These are phyloP conservation scores for Notarius lentiginosus DNA, from an alignment of 2,113 vertebrate genomes.

Conservation along the genomic window DNA sequence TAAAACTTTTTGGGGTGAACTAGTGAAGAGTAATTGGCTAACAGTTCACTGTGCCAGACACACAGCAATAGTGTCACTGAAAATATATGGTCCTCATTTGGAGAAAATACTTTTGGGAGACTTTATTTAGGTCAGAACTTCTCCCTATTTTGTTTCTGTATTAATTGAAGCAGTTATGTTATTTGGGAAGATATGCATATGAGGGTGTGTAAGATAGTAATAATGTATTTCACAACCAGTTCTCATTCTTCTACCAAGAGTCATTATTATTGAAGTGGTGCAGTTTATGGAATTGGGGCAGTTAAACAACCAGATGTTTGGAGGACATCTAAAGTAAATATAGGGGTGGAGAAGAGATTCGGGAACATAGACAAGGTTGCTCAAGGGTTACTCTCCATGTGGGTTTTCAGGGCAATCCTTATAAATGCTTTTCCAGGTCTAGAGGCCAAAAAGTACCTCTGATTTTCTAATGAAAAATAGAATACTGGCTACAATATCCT, in stretches of 20 bases:
- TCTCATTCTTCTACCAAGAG: not conserved
- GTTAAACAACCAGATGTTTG: slow-evolving; percentile 38
- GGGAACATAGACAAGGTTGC: not conserved
- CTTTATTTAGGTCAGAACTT: slow-evolving; percentile 42
- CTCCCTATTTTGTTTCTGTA: not conserved
- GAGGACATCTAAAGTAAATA: slow-evolving; percentile 10
- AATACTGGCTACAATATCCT: not conserved
- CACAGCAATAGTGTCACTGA: slow-evolving; percentile 39
- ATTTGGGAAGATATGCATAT: not conserved
- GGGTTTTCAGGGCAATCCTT: slow-evolving; percentile 35
- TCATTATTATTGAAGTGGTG: not conserved
- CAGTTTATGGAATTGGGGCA: slow-evolving; percentile 22
- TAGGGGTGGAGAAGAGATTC: slow-evolving; percentile 16
- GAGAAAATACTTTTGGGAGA: slow-evolving; percentile 38
- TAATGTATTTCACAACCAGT: not conserved
- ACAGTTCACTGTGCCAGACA: slow-evolving; percentile 31
- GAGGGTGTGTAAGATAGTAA: not conserved
- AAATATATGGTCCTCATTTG: slow-evolving; percentile 52
- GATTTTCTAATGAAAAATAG: not conserved
- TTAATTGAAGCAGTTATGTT: slow-evolving; percentile 23
- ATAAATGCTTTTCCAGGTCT: not conserved
- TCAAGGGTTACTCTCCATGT: not conserved
- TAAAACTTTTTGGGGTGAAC: slow-evolving; percentile 30
- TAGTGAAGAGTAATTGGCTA: slow-evolving; percentile 44
- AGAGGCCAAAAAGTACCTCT: slow-evolving; percentile 12